These are phyloP conservation scores for Tetrax tetrax DNA, from an alignment of 2,113 vertebrate genomes.

Conservation along the genomic window DNA sequence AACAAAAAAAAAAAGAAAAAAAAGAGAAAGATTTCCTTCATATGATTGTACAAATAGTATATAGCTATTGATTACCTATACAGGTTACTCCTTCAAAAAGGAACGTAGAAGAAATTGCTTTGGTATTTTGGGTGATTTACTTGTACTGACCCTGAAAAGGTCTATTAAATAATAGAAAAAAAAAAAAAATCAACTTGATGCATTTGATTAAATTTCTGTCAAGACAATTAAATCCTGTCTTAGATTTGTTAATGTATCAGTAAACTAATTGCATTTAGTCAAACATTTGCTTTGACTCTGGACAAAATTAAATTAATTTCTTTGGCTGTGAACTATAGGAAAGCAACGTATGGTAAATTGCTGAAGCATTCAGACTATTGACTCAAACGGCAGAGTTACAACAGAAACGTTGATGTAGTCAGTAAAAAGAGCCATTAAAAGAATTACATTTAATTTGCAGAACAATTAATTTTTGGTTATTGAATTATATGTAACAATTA, in stretches of 20 bases:
- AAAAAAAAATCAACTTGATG: background rate
- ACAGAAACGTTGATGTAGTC: background rate
- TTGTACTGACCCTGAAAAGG: background rate
- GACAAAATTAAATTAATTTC: constrained; percentile 65
- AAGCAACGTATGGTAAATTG: background rate
- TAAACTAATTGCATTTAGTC: constrained; percentile 65
- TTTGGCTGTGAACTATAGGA: constrained; percentile 1
- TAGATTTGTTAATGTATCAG: constrained; percentile 52
- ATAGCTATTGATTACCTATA: background rate
- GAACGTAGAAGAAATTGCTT: background rate
- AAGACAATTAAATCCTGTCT: constrained; percentile 53
- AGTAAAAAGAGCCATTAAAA: background rate
- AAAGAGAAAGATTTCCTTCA: background rate
- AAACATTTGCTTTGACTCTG: constrained; percentile 53
- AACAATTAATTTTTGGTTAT: background rate
- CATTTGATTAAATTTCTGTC: constrained; percentile 50
- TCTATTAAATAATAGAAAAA: background rate
- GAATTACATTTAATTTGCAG: background rate
- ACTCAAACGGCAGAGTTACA: constrained; percentile 30
- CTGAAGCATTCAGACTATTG: constrained; percentile 12
- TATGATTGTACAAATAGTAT: background rate
- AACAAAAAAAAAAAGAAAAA: background rate
- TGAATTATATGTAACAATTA: background rate
- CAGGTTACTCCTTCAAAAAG: background rate
- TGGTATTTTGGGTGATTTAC: constrained; percentile 12